Base-by-base conservation (phyloP, 2,797 vertebrate species). In the Oreochromis grahami region DNA sequence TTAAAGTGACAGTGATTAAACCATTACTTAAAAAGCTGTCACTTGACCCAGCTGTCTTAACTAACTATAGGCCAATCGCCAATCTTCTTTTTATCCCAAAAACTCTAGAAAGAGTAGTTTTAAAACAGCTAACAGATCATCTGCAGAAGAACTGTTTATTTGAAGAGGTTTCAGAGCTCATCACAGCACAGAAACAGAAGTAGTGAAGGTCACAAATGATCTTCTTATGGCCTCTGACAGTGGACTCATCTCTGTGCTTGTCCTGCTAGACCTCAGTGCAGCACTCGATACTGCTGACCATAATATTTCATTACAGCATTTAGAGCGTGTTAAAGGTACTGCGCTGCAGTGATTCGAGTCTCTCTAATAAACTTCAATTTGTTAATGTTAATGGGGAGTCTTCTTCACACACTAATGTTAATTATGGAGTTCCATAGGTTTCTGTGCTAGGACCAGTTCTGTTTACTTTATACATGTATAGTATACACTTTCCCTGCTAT, bases 51-150 rank as follows among this genome's bases (percentile, higher is more conserved):
- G 58, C 6, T 2, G 56, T 19, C 2, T 60, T 60, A 63, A 1
- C 4, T 60, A 36, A 63, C 36, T 36, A 2, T n/a, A 63, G 58
- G 32, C 10, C 7, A 60, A 10, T 36, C 6, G 0, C 17, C 17
- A 36, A 36, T 6, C 6, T 63, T 36, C 3, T 36, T 36, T 32
- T 36, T 36, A 63, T 63, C 6, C 36, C 58, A n/a, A 2, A 36
- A 63, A 63, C 36, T 36, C 32, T 36, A 36, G 17, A 63, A 7
- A 36, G 58, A 7, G 32, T 36, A 2, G 6, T 36, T 63, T 63
- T 63, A n/a, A n/a, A 63, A 63, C 58, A 36, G 58, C 32, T 63
- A 63, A 60, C 56, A 34, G 56, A 2, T 7, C 4, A 60, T 60
- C 10, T 3, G 4, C 36, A 36, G 58, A 63, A 36, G 58, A 36